These are phyloP conservation scores for Tetragonula carbonaria DNA, from an alignment of 2,888 invertebrate species.

Conservation along the genomic window DNA sequence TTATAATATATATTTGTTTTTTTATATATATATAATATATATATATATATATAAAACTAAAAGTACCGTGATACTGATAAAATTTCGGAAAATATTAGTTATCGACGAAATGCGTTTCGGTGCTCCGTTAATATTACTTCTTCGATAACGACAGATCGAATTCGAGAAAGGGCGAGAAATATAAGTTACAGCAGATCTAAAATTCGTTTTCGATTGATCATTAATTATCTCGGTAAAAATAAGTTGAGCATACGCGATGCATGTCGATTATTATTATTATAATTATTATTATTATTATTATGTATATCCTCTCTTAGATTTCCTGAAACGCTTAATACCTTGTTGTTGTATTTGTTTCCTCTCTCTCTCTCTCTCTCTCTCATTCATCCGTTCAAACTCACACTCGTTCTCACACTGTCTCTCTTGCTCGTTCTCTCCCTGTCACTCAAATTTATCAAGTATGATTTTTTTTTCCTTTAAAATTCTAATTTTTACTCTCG, in stretches of 20 bases:
- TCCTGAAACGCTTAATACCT: slow-evolving; percentile 58
- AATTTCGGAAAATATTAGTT: slow-evolving; percentile 64
- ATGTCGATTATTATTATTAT: slow-evolving; percentile 30
- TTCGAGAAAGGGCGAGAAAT: slow-evolving; percentile 49
- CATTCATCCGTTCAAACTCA: background rate
- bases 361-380: background rate
- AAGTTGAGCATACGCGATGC: slow-evolving; percentile 61
- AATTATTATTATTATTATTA: background rate
- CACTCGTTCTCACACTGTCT: background rate
- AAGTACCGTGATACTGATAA: slow-evolving; percentile 65
- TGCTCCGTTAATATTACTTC: slow-evolving; percentile 21
- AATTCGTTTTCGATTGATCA: slow-evolving; percentile 54
- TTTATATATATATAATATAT: slow-evolving; percentile 36
- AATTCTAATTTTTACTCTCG: background rate
- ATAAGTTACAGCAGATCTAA: slow-evolving; percentile 64
- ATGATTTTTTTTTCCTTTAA: background rate
- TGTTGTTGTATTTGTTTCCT: slow-evolving; percentile 29
- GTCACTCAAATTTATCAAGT: background rate
- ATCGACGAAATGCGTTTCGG: slow-evolving; percentile 48
- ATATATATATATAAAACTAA: slow-evolving; percentile 57
- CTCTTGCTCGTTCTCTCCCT: background rate
- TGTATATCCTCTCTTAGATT: slow-evolving; percentile 13
- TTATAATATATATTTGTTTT: slow-evolving; percentile 20
- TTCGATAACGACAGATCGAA: slow-evolving; percentile 48
- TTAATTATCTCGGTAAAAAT: slow-evolving; percentile 57